Percentiles rank a stretch among this genome's conserved stretches.
Evolutionary conservation across 2,113 vertebrate genomes (phyloP).

Genomic region (Bagarius yarrelli): DNA sequence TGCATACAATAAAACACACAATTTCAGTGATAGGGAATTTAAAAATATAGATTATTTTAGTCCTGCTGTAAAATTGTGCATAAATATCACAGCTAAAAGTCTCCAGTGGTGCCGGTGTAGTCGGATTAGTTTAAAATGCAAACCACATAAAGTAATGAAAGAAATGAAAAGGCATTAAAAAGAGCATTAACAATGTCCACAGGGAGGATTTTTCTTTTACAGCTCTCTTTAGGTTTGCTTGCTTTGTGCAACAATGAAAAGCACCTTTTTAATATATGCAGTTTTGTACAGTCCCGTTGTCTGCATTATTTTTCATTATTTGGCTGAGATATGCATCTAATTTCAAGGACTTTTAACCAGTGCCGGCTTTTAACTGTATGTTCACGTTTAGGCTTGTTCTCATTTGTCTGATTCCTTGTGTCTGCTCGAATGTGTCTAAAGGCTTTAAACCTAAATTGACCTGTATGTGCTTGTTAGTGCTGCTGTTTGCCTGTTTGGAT

Average conservation of each 20-base stretch:
- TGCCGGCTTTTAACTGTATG: background rate
- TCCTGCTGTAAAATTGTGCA: background rate
- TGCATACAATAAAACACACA: background rate
- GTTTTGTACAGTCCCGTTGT: slow-evolving; percentile 1
- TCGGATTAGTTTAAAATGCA: slow-evolving; percentile 19
- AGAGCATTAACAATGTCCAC: slow-evolving; percentile 24
- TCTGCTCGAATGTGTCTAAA: background rate
- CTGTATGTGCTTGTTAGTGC: background rate
- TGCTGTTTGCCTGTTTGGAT: background rate
- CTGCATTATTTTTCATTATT: background rate
- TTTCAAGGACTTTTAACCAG: background rate
- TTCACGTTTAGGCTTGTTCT: background rate
- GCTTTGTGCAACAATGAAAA: slow-evolving; percentile 46
- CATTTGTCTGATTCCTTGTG: background rate
- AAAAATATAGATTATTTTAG: background rate
- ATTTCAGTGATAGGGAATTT: background rate
- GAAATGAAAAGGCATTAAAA: slow-evolving; percentile 22
- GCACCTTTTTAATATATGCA: slow-evolving; percentile 57
- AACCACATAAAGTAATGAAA: slow-evolving; percentile 20
- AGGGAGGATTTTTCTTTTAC: background rate
- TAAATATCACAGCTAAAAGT: background rate
- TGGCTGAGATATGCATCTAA: background rate
- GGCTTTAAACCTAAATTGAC: background rate
- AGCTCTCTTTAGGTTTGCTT: slow-evolving; percentile 31
- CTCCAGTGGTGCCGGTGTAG: background rate